These are phyloP conservation scores for Drosophila varians DNA, from an alignment of 1,140 invertebrate genomes.

Conservation along the genomic window DNA sequence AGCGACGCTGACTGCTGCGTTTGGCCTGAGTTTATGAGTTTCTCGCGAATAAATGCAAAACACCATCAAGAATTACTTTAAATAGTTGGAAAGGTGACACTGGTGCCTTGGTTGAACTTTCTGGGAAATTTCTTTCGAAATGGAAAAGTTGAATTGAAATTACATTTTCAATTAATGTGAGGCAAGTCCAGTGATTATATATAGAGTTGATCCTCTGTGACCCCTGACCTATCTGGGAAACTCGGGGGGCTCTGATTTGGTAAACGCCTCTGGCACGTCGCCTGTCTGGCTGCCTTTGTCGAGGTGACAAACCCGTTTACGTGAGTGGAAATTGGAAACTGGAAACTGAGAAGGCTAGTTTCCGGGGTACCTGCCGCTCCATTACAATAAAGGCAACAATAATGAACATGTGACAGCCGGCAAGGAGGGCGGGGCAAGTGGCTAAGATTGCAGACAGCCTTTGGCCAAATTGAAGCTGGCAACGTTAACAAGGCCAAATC, in stretches of 20 bases:
- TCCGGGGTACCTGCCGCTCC: conserved; percentile 40
- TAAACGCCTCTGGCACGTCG: neutral
- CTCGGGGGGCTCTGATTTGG: neutral
- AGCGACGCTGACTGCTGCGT: neutral
- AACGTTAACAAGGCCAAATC: conserved; percentile 47
- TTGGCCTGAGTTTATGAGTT: neutral
- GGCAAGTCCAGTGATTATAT: no score
- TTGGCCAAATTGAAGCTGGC: conserved; percentile 51
- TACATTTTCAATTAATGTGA: neutral
- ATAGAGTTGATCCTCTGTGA: conserved; percentile 2
- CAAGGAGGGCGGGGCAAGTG: neutral
- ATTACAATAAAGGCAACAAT: conserved; percentile 44
- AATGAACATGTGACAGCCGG: conserved; percentile 35
- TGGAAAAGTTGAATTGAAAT: neutral
- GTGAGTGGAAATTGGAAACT: neutral
- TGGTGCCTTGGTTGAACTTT: neutral
- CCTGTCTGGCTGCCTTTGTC: neutral
- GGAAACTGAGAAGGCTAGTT: conserved; percentile 18
- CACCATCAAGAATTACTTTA: neutral
- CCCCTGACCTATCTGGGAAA: neutral
- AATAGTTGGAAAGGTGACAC: neutral
- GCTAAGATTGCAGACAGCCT: neutral
- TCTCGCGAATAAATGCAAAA: neutral
- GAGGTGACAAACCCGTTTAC: neutral
- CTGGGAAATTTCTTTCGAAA: neutral